Percentiles rank a stretch among this genome's conserved stretches.
Evolutionary conservation across 2,888 invertebrate species (phyloP).

Genomic region (Morpho achilles): DNA sequence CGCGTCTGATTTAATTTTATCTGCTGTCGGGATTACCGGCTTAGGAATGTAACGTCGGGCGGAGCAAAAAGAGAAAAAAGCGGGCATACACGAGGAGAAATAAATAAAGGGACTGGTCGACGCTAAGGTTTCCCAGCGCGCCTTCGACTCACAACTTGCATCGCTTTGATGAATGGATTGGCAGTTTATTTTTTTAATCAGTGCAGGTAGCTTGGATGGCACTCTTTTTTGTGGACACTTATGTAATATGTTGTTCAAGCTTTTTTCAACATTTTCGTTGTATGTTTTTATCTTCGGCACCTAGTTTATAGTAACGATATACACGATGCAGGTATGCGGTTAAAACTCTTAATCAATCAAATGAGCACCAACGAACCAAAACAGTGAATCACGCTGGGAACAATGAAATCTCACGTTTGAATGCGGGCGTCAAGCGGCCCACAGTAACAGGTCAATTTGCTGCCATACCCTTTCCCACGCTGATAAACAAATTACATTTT

Average conservation of each 20-base stretch:
- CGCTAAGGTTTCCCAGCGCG: constrained; percentile 64
- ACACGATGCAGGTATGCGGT: constrained; percentile 36
- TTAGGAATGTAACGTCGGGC: constrained; percentile 74
- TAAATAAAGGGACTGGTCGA: constrained; percentile 73
- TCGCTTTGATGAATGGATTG: constrained; percentile 65
- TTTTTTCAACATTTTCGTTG: constrained; percentile 11
- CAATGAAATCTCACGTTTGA: constrained; percentile 71
- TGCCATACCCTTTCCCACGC: constrained; percentile 66
- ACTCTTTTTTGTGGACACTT: constrained; percentile 36
- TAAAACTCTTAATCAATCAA: constrained; percentile 63
- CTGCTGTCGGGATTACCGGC: constrained; percentile 76
- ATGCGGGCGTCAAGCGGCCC: constrained; percentile 70
- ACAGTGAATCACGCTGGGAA: constrained; percentile 66
- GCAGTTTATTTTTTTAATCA: constrained; percentile 51
- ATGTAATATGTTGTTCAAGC: constrained; percentile 34
- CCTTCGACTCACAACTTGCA: constrained; percentile 46
- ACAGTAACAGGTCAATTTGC: constrained; percentile 74
- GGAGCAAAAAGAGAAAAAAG: constrained; percentile 70
- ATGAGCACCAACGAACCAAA: constrained; percentile 62
- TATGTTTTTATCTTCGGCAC: background rate
- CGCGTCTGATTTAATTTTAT: constrained; percentile 79
- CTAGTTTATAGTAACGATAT: constrained; percentile 16
- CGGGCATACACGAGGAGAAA: constrained; percentile 66
- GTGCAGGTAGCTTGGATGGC: constrained; percentile 45
- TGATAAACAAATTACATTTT: constrained; percentile 57